Base-by-base conservation (phyloP, 23 tunicate genomes). In the Styela clava region DNA sequence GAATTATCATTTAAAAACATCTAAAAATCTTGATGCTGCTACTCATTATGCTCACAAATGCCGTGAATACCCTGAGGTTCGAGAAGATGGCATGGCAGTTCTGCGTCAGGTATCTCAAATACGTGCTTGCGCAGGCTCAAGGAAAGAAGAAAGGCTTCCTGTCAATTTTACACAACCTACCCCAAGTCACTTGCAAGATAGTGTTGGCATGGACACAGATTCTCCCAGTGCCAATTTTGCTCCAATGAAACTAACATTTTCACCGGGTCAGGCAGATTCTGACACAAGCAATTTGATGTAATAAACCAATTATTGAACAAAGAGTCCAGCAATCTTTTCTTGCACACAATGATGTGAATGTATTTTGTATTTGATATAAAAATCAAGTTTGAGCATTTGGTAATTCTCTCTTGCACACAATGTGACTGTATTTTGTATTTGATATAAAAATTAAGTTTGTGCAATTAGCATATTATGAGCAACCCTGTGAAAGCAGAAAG, bases 41-140 rank as follows among this genome's bases (percentile, higher is more conserved):
- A 68, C 87, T 2, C 79, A 86, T 72, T 91, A 82, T 64, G 97
- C 97, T n/a, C 88, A 86, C 67, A 91, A 91, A 73, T 91, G 97
- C 63, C 74, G 87, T 64, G 97, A 91, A 32, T 86, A 79, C 56
- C 76, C 83, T 9, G 90, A 78, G 23, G 97, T 79, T 2, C 52
- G 94, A 30, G 94, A 89, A 73, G 83, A 87, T 12, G 94, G 85
- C 9, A 89, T 76, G 32, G 94, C 94, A 0, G 74, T 89, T 3
- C 84, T 89, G 2, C 85, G 85, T 3, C 88, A 89, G 64, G 79
- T 89, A 24, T 84, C 94, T 22, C 94, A 84, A 73, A 32, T 84
- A 18, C 73, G 94, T 22, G 85, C 71, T 1, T 72, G 37, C 22
- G 78, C 64, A 2, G 86, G 86, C 18, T 44, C 32, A 9, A 62